Conservation (phyloP, 2,797 vertebrate species). For the Synanceia verrucosa region DNA sequence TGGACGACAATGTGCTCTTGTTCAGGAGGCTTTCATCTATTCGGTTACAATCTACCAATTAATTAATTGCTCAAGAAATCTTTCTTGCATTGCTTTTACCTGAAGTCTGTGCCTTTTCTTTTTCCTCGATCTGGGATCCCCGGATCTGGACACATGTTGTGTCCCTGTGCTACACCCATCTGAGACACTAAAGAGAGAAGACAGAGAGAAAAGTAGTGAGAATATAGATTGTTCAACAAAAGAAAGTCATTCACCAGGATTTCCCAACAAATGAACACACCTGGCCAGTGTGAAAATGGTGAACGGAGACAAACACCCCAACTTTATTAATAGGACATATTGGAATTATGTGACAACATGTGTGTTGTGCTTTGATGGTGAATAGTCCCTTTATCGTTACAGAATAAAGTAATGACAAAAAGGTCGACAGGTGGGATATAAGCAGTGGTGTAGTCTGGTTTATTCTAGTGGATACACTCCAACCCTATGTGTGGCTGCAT, state of each 20-base stretch:
- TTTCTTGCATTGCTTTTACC: conserved; percentile 78
- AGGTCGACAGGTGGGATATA: neutral
- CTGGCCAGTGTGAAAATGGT: neutral
- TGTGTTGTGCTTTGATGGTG: neutral
- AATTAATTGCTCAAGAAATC: neutral
- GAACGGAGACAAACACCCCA: neutral
- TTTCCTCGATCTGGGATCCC: conserved; percentile 97
- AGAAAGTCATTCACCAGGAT: neutral
- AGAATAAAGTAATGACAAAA: neutral
- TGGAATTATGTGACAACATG: neutral
- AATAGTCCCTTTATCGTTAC: neutral
- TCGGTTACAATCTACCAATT: neutral
- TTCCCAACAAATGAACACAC: neutral
- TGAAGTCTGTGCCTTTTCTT: conserved; percentile 98
- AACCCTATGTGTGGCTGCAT: no score
- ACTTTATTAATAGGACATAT: neutral
- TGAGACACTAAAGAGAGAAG: conserved; percentile 89
- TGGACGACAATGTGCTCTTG: neutral
- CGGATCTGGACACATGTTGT: conserved; percentile 99
- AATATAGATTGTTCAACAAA: conserved; percentile 5
- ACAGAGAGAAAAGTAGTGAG: neutral
- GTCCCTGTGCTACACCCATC: conserved; percentile 98
- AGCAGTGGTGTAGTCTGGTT: no score
- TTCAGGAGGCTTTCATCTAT: neutral
- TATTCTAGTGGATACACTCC: no score